phyloP scores from a whole-genome alignment of 2,113 vertebrate genomes.

The Myrmecophaga tridactyla region DNA sequence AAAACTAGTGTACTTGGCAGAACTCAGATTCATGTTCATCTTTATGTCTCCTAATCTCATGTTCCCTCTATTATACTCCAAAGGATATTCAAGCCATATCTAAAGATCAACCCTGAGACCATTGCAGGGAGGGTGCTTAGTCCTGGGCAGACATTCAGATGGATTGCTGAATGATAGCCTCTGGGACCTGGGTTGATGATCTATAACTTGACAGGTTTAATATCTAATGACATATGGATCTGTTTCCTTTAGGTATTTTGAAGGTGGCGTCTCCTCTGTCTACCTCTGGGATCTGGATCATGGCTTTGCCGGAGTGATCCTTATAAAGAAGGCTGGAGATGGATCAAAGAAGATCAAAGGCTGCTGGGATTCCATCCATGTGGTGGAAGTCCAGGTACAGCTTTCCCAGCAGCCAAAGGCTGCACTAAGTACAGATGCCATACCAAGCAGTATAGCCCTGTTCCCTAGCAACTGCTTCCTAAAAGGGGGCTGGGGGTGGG shows the following conservation, averaged over 20 bases:
- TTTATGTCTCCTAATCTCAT: neutral
- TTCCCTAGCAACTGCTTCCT: neutral
- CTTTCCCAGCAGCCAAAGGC: conserved; percentile 40
- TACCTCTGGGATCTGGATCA: conserved; percentile 99
- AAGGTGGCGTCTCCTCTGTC: conserved; percentile 98
- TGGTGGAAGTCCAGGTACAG: conserved; percentile 98
- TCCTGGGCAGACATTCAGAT: neutral
- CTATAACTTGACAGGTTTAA: neutral
- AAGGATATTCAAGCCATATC: neutral
- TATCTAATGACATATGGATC: conserved; percentile 14
- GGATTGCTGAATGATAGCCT: rapidly evolving
- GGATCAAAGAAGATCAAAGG: conserved; percentile 99
- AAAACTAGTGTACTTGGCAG: neutral
- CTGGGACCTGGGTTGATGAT: neutral
- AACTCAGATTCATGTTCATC: neutral
- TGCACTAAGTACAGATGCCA: neutral
- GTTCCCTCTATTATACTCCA: neutral
- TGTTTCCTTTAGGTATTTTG: conserved; percentile 92
- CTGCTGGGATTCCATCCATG: conserved; percentile 99
- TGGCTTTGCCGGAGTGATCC: conserved; percentile 98
- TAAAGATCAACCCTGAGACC: neutral
- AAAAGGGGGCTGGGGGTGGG: neutral
- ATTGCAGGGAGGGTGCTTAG: neutral
- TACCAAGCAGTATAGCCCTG: neutral
- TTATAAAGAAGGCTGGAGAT: conserved; percentile 99